A percentile compares a stretch with the other conserved stretches of the same genome.
Conservation (phyloP, 2,888 invertebrate species). For the Dilophus febrilis region DNA sequence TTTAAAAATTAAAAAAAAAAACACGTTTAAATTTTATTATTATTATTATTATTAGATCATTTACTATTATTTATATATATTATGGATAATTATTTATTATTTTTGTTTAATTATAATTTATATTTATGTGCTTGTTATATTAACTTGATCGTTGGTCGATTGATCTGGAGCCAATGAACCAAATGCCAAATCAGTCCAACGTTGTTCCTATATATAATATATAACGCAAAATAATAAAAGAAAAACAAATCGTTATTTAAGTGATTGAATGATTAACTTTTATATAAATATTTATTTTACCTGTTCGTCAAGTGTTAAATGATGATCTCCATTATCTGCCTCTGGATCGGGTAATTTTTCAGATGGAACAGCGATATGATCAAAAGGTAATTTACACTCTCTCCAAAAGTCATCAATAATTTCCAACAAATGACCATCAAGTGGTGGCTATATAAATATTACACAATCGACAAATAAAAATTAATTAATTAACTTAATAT, state of each 20-base stretch:
- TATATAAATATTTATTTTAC: too few relatives aligned
- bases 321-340: constrained; percentile 81
- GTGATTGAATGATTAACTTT: too few relatives aligned
- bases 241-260: too few relatives aligned
- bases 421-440: constrained; percentile 28
- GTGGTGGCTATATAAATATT: constrained; percentile 18
- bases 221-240: too few relatives aligned
- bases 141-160: constrained; percentile 26
- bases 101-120: constrained; percentile 4
- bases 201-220: constrained; percentile 35
- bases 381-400: constrained; percentile 62
- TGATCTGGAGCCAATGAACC: constrained; percentile 28
- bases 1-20: neutral
- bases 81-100: neutral
- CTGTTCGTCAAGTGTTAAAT: constrained; percentile 75
- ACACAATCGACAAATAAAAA: too few relatives aligned
- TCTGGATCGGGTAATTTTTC: constrained; percentile 85
- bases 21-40: too few relatives aligned
- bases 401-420: constrained; percentile 68
- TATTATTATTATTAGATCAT: too few relatives aligned
- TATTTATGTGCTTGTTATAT: constrained; percentile 10
- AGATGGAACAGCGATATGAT: constrained; percentile 70
- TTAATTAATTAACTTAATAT: too few relatives aligned
- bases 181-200: constrained; percentile 44
- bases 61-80: too few relatives aligned